phyloP scores from a whole-genome alignment of 2,888 invertebrate species.

The Agrilus mali region DNA sequence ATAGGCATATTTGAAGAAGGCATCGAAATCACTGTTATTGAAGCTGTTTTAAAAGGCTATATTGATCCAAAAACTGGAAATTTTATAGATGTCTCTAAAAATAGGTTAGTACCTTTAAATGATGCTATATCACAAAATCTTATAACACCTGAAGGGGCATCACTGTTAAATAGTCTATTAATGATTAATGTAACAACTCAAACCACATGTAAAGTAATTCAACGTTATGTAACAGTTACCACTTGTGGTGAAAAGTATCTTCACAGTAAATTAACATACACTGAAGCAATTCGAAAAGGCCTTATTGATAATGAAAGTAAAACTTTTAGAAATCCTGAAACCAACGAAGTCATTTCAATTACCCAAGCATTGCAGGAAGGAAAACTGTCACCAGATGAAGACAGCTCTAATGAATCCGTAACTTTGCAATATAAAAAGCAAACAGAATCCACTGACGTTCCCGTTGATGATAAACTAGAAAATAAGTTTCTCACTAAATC shows the following conservation, averaged over 20 bases:
- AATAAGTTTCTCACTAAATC: too few relatives aligned
- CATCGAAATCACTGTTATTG: slow-evolving; percentile 69
- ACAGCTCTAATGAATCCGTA: slow-evolving; percentile 20
- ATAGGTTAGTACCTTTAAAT: slow-evolving; percentile 65
- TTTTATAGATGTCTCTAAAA: slow-evolving; percentile 60
- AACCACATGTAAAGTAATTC: slow-evolving; percentile 74
- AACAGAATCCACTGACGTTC: not conserved
- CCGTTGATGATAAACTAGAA: not conserved
- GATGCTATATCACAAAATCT: slow-evolving; percentile 75
- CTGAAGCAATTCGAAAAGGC: slow-evolving; percentile 65
- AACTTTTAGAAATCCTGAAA: slow-evolving; percentile 64
- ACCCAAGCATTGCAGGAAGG: slow-evolving; percentile 68
- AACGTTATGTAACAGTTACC: slow-evolving; percentile 67
- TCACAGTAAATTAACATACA: slow-evolving; percentile 54
- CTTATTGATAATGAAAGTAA: slow-evolving; percentile 68
- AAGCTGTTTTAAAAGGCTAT: slow-evolving; percentile 74
- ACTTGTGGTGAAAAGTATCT: slow-evolving; percentile 41
- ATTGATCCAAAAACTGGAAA: slow-evolving; percentile 83
- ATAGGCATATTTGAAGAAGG: slow-evolving; percentile 70
- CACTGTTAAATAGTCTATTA: slow-evolving; percentile 69
- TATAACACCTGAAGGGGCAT: slow-evolving; percentile 79
- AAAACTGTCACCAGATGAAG: slow-evolving; percentile 47
- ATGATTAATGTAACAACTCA: slow-evolving; percentile 82
- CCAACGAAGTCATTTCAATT: slow-evolving; percentile 58
- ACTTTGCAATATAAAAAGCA: too few relatives aligned